Evolutionary conservation across 2,888 invertebrate genomes (phyloP), one percentile per base, ranked within the genome.

Genomic region (Mythimna pallens): DNA sequence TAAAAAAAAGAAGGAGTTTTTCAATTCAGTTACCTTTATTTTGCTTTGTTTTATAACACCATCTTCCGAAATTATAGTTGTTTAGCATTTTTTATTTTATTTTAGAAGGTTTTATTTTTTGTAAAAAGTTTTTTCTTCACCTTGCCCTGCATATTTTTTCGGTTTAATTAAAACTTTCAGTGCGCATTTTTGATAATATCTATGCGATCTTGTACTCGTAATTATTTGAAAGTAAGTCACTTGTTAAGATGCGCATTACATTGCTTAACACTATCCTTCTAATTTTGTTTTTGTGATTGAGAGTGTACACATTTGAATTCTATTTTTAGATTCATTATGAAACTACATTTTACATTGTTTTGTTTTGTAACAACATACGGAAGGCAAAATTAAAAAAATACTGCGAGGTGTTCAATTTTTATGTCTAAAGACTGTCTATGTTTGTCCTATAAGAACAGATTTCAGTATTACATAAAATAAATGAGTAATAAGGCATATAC

Each of bases 171-270:
- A 52, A 22, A 30, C 50, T 65, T 58, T 59, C 54, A 59, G 65
- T 67, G 22, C 22, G 34, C 14, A 43, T 17, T 17, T 12, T 22
- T 22, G 59, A 63, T 58, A 62, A 40, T 50, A 12, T 30, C 22
- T 54, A 30, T 7, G 50, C 25, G 30, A 36, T 58, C 43, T 40
- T 54, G 20, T 70, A 55, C 55, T 55, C 34, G 30, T 71, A 22
- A 43, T 65, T 30, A 50, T 62, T 63, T 67, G 54, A 77, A 71
- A 43, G 58, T 65, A 12, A 64, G n/a, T 52, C 12, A 64, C 66
- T 59, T 54, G 22, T 22, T n/a, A 30, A 54, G 50, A 58, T 66
- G 40, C 52, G 9, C 22, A 59, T 12, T 30, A 65, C 20, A 17
- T 55, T 78, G 43, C 61, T 8, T n/a, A 67, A 71, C 34, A 12